Percentiles rank a stretch among this genome's conserved stretches.
phyloP scores from a whole-genome alignment of 2,888 invertebrate genomes.

The Caenorhabditis sp. region DNA sequence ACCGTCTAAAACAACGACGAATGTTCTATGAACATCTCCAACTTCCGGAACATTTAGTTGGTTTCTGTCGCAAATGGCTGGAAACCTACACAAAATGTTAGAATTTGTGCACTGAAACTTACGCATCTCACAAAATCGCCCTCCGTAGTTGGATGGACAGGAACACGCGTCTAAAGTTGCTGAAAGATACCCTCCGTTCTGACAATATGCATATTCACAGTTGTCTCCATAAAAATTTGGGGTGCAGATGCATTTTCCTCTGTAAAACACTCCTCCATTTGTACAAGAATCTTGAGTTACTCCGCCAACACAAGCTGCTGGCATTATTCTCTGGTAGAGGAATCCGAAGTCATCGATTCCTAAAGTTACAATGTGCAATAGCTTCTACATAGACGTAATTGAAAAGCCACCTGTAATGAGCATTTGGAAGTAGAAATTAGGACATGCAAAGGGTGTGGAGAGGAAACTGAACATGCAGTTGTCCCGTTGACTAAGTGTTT shows the following conservation, averaged over 20 bases:
- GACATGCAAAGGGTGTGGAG: conserved; percentile 71
- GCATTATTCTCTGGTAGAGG: conserved; percentile 74
- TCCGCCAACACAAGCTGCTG: conserved; percentile 68
- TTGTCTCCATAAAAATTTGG: conserved; percentile 70
- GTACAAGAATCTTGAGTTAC: conserved; percentile 68
- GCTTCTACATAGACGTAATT: background rate
- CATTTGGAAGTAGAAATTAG: conserved; percentile 68
- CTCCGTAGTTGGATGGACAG: conserved; percentile 65
- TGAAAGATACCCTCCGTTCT: conserved; percentile 65
- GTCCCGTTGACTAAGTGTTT: conserved; percentile 53
- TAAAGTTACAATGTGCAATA: conserved; percentile 38
- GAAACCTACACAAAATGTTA: no score
- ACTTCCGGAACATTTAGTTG: conserved; percentile 57
- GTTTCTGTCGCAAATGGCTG: conserved; percentile 70
- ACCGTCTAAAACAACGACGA: conserved; percentile 73
- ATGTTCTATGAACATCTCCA: conserved; percentile 59
- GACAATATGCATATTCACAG: conserved; percentile 68
- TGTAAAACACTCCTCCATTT: conserved; percentile 72
- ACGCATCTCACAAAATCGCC: conserved; percentile 73
- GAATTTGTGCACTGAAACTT: no score
- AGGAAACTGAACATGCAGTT: conserved; percentile 72
- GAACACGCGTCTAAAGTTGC: conserved; percentile 57
- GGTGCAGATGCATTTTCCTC: conserved; percentile 70
- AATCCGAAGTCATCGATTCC: conserved; percentile 74
- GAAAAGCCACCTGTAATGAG: conserved; percentile 63